These are phyloP conservation scores for Dinomys branickii DNA, from an alignment of 2,113 vertebrate genomes.

Conservation along the genomic window DNA sequence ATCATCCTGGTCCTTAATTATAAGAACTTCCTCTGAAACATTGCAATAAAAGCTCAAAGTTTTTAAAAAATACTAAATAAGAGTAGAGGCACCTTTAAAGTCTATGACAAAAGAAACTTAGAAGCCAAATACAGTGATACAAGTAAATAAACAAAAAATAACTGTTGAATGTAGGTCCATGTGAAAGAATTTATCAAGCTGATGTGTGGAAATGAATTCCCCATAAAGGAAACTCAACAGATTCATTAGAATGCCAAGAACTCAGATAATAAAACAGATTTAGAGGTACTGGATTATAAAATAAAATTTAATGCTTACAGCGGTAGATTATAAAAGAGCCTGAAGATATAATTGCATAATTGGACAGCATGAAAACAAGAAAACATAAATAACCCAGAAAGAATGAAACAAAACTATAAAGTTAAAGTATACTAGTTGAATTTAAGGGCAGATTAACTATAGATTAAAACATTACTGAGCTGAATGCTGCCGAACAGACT, in stretches of 20 bases:
- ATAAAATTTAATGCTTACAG: constrained; percentile 16
- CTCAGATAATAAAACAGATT: not conserved
- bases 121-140: not conserved
- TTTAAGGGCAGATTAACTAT: not conserved
- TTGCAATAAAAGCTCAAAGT: not conserved
- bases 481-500: not conserved
- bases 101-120: not conserved
- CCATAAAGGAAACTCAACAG: not conserved
- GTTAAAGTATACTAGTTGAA: not conserved
- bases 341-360: not conserved
- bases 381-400: not conserved
- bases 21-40: not conserved
- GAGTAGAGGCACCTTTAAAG: not conserved
- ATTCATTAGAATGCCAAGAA: not conserved
- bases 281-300: not conserved
- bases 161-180: not conserved
- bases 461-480: not conserved
- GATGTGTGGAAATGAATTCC: not conserved
- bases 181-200: not conserved
- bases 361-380: not conserved
- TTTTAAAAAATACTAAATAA: not conserved
- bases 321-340: not conserved
- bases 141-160: not conserved
- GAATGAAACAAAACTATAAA: not conserved
- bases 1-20: not conserved